Percentiles rank a stretch among this genome's conserved stretches.
Conservation (phyloP, 2,113 vertebrate species). For the Podilymbus podiceps region DNA sequence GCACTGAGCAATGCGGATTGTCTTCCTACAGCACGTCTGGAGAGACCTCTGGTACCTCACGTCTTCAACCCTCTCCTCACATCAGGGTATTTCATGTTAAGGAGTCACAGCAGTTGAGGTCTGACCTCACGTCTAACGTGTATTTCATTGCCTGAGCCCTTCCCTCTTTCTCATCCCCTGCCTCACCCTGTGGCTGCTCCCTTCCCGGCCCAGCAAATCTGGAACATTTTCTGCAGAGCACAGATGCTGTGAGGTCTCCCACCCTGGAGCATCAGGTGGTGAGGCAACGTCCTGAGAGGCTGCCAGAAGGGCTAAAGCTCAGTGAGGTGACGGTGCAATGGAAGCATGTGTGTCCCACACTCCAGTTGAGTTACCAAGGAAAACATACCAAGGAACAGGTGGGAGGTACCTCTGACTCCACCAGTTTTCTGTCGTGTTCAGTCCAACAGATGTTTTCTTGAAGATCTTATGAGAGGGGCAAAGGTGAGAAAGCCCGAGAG, state of each 20-base stretch:
- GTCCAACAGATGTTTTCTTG: background rate
- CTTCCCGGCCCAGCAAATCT: background rate
- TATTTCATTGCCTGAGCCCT: background rate
- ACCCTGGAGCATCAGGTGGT: fast-evolving
- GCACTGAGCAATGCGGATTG: too few species aligned
- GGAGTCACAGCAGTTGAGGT: background rate
- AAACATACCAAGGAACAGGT: background rate
- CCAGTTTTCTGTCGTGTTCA: background rate
- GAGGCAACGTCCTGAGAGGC: background rate
- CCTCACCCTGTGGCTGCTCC: fast-evolving
- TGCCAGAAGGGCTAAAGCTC: background rate
- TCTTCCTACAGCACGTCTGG: background rate
- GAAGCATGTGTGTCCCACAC: fast-evolving
- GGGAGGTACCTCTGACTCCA: background rate
- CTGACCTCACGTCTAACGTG: background rate
- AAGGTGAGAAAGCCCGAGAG: background rate
- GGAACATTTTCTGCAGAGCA: background rate
- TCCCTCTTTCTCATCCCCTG: background rate
- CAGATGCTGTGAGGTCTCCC: fast-evolving
- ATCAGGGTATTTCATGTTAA: background rate
- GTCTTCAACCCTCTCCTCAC: background rate
- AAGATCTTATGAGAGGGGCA: background rate
- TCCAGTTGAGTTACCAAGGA: background rate
- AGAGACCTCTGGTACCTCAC: fast-evolving
- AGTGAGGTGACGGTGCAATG: background rate